Evolutionary conservation across 30 jellyfish, hydroid and myxozoan genomes (phyloP).

Genomic region (Chironex yamaguchii): DNA sequence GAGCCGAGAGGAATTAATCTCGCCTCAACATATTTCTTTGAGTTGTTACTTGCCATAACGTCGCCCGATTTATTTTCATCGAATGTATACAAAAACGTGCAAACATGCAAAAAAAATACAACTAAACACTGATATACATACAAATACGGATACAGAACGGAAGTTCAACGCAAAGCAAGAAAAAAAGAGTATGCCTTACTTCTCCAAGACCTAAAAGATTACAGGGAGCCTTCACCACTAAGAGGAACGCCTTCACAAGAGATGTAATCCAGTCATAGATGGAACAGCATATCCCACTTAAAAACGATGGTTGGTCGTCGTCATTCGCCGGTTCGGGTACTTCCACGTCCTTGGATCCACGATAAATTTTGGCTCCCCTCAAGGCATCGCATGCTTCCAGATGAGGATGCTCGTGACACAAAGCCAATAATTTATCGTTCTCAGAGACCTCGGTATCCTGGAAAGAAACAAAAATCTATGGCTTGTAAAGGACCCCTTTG

Average conservation of each 20-base stretch:
- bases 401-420: conserved; percentile 79
- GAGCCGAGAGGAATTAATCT: too few relatives aligned
- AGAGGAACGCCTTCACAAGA: background rate
- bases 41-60: too few relatives aligned
- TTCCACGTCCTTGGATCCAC: conserved; percentile 26
- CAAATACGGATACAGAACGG: too few relatives aligned
- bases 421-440: conserved; percentile 47
- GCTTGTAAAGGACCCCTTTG: too few relatives aligned
- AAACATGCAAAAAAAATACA: too few relatives aligned
- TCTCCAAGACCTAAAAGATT: background rate
- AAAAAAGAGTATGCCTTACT: too few relatives aligned
- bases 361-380: conserved; percentile 64
- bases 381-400: conserved; percentile 74
- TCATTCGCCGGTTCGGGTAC: background rate
- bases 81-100: too few relatives aligned
- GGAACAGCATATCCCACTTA: background rate
- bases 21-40: too few relatives aligned
- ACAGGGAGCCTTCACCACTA: background rate
- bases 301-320: background rate
- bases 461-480: background rate
- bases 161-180: too few relatives aligned
- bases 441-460: background rate
- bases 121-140: too few relatives aligned
- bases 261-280: background rate
- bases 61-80: too few relatives aligned